Evolutionary conservation across 2,797 vertebrate genomes (phyloP).

Genomic region (Acipenser ruthenus): DNA sequence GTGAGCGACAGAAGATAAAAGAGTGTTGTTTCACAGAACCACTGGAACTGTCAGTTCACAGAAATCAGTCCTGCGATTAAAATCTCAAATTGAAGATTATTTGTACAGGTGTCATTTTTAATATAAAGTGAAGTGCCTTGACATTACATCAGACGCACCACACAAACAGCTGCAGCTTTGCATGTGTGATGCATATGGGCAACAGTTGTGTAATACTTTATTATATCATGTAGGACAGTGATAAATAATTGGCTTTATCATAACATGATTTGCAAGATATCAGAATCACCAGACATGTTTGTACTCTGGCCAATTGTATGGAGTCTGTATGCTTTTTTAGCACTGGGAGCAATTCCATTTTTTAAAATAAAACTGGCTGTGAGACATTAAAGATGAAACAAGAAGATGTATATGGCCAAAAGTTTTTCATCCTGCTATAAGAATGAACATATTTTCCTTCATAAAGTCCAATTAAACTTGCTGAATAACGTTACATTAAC

Average conservation of each 20-base stretch:
- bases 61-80: constrained; percentile 22
- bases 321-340: no score
- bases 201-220: constrained; percentile 35
- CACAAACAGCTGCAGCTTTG: constrained; percentile 57
- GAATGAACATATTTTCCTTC: no score
- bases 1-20: constrained; percentile 31
- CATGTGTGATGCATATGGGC: constrained; percentile 45
- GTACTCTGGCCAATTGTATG: no score
- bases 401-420: no score
- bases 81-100: constrained; percentile 73
- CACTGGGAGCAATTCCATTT: no score
- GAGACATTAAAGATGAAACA: no score
- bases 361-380: no score
- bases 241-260: constrained; percentile 52
- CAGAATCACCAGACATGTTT: constrained; percentile 32
- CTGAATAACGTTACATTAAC: no score
- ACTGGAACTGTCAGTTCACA: constrained; percentile 35
- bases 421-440: no score
- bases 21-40: constrained; percentile 54
- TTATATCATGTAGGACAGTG: constrained; percentile 54
- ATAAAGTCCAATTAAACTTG: no score
- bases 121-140: constrained; percentile 66
- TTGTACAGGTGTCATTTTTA: constrained; percentile 77
- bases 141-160: constrained; percentile 60
- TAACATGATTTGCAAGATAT: constrained; percentile 41